A percentile compares a stretch with the other conserved stretches of the same genome.
Evolutionary conservation across 1,140 invertebrate genomes (phyloP).

Genomic region (Pygmarrhopalites habei): DNA sequence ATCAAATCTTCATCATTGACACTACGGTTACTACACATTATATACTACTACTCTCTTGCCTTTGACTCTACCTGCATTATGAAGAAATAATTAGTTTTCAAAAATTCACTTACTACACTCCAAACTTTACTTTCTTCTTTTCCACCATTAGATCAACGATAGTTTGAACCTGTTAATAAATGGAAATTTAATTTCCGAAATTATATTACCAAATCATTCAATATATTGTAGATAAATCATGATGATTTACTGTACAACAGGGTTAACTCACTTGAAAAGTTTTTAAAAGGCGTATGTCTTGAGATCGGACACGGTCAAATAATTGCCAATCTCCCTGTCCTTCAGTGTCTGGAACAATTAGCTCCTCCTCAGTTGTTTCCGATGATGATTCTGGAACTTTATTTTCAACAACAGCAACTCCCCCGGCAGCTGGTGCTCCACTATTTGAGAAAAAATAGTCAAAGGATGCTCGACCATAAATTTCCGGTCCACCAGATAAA

Average conservation of each 20-base stretch:
- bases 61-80: no score
- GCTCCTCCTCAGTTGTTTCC: constrained; percentile 41
- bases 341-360: constrained; percentile 40
- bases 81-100: no score
- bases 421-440: neutral
- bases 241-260: no score
- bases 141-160: constrained; percentile 83
- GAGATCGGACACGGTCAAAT: constrained; percentile 49
- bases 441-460: constrained; percentile 50
- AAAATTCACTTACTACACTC: constrained; percentile 69
- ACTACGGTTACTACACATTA: no score
- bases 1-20: no score
- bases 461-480: constrained; percentile 58
- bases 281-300: constrained; percentile 67
- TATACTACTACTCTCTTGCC: no score
- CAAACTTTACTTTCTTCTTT: constrained; percentile 78
- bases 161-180: no score
- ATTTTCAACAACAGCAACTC: no score
- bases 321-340: constrained; percentile 49
- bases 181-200: no score
- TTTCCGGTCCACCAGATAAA: constrained; percentile 63
- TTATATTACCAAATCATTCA: no score
- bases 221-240: no score
- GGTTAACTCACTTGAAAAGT: constrained; percentile 64
- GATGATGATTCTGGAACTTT: constrained; percentile 24